Conservation (phyloP, 1,140 invertebrate genomes). For the Pogonus chalceus region DNA sequence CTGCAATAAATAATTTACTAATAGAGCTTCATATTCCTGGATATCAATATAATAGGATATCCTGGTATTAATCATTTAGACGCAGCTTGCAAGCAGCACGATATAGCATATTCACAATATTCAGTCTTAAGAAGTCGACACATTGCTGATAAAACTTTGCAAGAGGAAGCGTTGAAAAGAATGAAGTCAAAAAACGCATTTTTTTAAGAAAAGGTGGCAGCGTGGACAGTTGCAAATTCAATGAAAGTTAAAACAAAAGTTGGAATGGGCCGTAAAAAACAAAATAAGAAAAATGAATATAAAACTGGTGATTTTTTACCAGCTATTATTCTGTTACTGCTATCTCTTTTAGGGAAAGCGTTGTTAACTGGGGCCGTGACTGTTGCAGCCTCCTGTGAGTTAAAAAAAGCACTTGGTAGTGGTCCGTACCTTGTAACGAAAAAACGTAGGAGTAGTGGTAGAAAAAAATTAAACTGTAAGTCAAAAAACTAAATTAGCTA, state of each 20-base stretch:
- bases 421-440: not conserved
- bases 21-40: conserved; percentile 20
- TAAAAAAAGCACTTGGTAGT: not conserved
- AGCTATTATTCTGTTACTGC: not conserved
- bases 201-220: conserved; percentile 27
- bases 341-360: not conserved
- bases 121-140: conserved; percentile 29
- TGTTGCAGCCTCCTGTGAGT: not conserved
- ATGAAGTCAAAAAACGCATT: conserved; percentile 30
- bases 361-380: not conserved
- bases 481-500: too few species aligned
- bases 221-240: conserved; percentile 22
- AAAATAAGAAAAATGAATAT: not conserved
- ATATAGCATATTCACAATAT: conserved; percentile 25
- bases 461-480: too few species aligned
- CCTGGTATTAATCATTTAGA: conserved; percentile 23
- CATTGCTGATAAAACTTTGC: conserved; percentile 32
- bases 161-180: conserved; percentile 31
- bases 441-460: not conserved
- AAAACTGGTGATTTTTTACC: not conserved
- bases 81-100: conserved; percentile 21
- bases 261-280: conserved; percentile 17
- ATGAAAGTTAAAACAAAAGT: conserved; percentile 32
- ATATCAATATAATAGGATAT: conserved; percentile 22
- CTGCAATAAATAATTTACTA: conserved; percentile 25